phyloP scores from a whole-genome alignment of 1,140 invertebrate species.

The Pissodes strobi region DNA sequence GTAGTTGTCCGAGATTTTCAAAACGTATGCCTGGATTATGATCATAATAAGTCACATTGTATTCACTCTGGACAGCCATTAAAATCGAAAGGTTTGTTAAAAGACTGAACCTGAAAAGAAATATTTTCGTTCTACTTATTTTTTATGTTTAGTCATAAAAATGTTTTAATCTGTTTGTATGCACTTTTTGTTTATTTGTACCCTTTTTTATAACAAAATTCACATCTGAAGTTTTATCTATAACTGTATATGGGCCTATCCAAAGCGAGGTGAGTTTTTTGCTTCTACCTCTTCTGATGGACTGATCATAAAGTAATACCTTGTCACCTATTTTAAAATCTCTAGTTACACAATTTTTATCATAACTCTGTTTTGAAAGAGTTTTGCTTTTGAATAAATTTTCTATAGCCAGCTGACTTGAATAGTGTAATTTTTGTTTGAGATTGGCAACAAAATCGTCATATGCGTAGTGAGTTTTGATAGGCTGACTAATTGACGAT shows the following conservation, averaged over 20 bases:
- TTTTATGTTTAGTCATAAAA: conserved; percentile 6
- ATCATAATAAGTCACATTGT: too few species aligned
- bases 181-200: conserved; percentile 8
- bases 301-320: conserved; percentile 21
- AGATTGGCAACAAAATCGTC: not conserved
- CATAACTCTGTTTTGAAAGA: conserved; percentile 9
- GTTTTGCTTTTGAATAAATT: conserved; percentile 1
- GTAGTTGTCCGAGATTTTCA: too few species aligned
- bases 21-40: too few species aligned
- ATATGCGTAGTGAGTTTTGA: not conserved
- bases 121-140: too few species aligned
- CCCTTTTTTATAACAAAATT: conserved; percentile 17
- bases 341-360: conserved; percentile 6
- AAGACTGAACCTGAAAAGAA: too few species aligned
- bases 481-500: not conserved
- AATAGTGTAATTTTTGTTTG: conserved; percentile 3
- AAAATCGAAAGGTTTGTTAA: too few species aligned
- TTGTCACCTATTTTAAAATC: conserved; percentile 22
- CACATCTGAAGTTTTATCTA: not conserved
- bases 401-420: not conserved
- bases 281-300: conserved; percentile 9
- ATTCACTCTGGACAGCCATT: too few species aligned
- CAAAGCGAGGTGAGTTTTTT: conserved; percentile 14
- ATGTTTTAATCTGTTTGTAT: conserved; percentile 25
- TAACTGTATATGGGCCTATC: conserved; percentile 16